These are phyloP conservation scores for Hetaerina titia DNA, from an alignment of 2,888 invertebrate species.

Conservation along the genomic window DNA sequence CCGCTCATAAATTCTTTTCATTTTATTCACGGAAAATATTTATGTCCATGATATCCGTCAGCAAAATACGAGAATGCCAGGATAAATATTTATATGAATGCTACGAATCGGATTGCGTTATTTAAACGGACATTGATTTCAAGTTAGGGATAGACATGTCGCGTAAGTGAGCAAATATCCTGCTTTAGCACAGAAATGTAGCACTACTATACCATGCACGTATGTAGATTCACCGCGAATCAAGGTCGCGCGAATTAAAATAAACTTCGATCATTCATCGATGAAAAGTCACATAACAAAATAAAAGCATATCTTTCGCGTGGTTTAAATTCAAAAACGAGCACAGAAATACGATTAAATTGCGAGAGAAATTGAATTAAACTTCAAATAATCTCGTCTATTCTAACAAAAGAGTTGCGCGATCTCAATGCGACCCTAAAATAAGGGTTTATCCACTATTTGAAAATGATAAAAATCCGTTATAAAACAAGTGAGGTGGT, in stretches of 20 bases:
- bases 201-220: neutral
- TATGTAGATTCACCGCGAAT: neutral
- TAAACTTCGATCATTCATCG: neutral
- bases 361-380: too few species aligned
- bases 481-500: neutral
- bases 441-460: too few species aligned
- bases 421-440: too few species aligned
- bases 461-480: neutral
- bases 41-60: neutral
- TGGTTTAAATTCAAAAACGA: too few species aligned
- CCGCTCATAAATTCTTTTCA: constrained; percentile 18
- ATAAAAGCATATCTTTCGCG: too few species aligned
- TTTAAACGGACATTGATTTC: neutral
- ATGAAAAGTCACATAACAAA: neutral
- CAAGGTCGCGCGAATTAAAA: neutral
- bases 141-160: neutral
- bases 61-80: neutral
- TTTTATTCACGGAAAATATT: constrained; percentile 14
- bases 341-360: too few species aligned
- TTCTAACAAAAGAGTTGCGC: too few species aligned
- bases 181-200: neutral
- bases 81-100: constrained; percentile 19
- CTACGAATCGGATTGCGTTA: neutral
- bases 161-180: neutral
- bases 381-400: too few species aligned